These are phyloP conservation scores for Tetragnatha versicolor DNA, from an alignment of 1,140 invertebrate genomes.

Conservation along the genomic window DNA sequence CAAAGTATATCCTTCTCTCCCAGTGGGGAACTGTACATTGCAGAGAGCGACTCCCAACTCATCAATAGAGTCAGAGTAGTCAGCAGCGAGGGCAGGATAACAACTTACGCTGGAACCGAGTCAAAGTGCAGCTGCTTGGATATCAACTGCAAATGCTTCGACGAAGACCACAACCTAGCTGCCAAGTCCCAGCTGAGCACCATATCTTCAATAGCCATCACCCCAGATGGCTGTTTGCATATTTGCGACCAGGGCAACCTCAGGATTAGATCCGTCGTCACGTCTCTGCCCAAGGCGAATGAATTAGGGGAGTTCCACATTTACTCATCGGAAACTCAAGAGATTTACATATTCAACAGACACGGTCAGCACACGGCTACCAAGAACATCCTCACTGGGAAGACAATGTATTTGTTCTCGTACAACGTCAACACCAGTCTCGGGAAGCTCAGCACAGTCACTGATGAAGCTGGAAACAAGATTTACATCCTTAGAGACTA, in stretches of 20 bases:
- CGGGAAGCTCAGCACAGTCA: slow-evolving; percentile 90
- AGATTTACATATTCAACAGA: slow-evolving; percentile 87
- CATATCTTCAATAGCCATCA: slow-evolving; percentile 90
- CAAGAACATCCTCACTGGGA: slow-evolving; percentile 89
- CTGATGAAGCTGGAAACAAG: slow-evolving; percentile 91
- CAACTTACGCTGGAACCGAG: slow-evolving; percentile 66
- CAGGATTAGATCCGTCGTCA: slow-evolving; percentile 86
- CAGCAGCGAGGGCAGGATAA: slow-evolving; percentile 65
- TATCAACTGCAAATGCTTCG: slow-evolving; percentile 75
- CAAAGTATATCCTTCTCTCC: slow-evolving; percentile 83
- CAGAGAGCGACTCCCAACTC: slow-evolving; percentile 88
- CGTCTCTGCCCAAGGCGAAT: slow-evolving; percentile 86
- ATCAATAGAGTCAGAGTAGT: slow-evolving; percentile 83
- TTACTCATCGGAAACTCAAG: slow-evolving; percentile 86
- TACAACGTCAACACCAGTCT: slow-evolving; percentile 97
- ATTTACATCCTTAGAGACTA: slow-evolving; percentile 90
- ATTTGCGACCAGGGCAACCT: slow-evolving; percentile 90
- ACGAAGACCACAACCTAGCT: slow-evolving; percentile 87
- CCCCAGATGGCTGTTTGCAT: slow-evolving; percentile 91
- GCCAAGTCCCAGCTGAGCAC: slow-evolving; percentile 89
- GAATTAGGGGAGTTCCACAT: slow-evolving; percentile 88
- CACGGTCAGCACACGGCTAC: slow-evolving; percentile 95
- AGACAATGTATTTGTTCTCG: slow-evolving; percentile 90
- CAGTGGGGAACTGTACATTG: slow-evolving; percentile 90
- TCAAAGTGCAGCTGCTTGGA: slow-evolving; percentile 68